These are phyloP conservation scores for Trachemys scripta DNA, from an alignment of 2,113 vertebrate genomes.

Conservation along the genomic window DNA sequence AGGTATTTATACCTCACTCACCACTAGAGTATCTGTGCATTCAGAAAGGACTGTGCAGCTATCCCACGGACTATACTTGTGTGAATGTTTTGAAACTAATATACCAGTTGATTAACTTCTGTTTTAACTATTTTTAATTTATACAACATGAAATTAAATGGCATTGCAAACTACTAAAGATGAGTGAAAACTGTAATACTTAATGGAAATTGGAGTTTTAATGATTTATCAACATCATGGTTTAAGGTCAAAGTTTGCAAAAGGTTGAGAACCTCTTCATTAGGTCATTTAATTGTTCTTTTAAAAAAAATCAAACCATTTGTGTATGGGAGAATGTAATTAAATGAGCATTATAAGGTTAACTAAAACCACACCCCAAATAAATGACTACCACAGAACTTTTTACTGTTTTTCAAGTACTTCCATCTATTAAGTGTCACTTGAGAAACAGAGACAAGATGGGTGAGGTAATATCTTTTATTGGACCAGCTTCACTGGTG, in stretches of 20 bases:
- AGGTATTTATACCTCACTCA: constrained; percentile 46
- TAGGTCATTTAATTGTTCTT: not conserved
- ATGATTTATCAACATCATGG: rapidly evolving
- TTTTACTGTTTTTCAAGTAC: not conserved
- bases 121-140: rapidly evolving
- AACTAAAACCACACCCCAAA: not conserved
- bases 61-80: not conserved
- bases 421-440: not conserved
- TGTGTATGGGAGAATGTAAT: not conserved
- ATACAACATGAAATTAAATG: rapidly evolving
- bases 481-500: not conserved
- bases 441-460: not conserved
- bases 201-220: not conserved
- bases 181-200: not conserved
- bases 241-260: not conserved
- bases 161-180: rapidly evolving
- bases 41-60: not conserved
- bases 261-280: not conserved
- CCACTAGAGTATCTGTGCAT: constrained; percentile 19
- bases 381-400: rapidly evolving
- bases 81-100: not conserved
- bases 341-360: not conserved
- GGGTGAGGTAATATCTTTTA: not conserved
- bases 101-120: rapidly evolving
- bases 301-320: not conserved